Evolutionary conservation across 2,113 vertebrate genomes (phyloP).

Genomic region (Acanthisitta chloris): DNA sequence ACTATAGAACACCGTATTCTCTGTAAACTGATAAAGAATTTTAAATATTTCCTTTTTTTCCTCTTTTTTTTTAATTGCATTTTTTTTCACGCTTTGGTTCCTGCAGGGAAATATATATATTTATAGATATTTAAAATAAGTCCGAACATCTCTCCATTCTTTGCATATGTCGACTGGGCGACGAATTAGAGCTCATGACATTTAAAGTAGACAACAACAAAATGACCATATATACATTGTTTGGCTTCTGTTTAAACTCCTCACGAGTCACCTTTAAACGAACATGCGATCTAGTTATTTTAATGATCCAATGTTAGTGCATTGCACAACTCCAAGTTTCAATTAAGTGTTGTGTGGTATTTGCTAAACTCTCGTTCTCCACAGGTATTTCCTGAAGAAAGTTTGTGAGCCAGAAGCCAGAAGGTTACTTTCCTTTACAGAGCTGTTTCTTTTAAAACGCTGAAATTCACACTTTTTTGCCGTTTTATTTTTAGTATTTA

Average conservation of each 20-base stretch:
- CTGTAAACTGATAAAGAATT: conserved; percentile 83
- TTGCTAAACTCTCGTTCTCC: conserved; percentile 70
- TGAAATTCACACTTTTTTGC: conserved; percentile 12
- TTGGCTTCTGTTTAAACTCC: conserved; percentile 48
- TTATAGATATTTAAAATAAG: conserved; percentile 81
- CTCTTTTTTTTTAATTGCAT: background rate
- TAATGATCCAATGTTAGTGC: conserved; percentile 55
- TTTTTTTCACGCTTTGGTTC: conserved; percentile 78
- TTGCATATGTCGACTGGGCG: conserved; percentile 45
- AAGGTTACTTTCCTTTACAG: conserved; percentile 46
- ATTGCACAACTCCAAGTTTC: conserved; percentile 68
- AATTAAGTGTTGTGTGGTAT: conserved; percentile 67
- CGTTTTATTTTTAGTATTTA: background rate
- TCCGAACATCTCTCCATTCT: conserved; percentile 65
- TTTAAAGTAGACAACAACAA: conserved; percentile 58
- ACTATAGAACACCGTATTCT: conserved; percentile 63
- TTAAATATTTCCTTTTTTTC: conserved; percentile 74
- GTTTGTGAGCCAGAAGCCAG: conserved; percentile 61
- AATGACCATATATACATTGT: conserved; percentile 66
- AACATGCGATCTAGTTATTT: conserved; percentile 39
- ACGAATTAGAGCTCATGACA: conserved; percentile 61
- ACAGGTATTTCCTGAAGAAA: conserved; percentile 78
- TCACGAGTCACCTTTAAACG: conserved; percentile 31
- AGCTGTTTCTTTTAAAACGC: conserved; percentile 23
- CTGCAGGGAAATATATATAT: conserved; percentile 79